Percentiles rank a stretch among this genome's conserved stretches.
Evolutionary conservation across 1,140 invertebrate species (phyloP).

Genomic region (Philotrypesis tridentata): DNA sequence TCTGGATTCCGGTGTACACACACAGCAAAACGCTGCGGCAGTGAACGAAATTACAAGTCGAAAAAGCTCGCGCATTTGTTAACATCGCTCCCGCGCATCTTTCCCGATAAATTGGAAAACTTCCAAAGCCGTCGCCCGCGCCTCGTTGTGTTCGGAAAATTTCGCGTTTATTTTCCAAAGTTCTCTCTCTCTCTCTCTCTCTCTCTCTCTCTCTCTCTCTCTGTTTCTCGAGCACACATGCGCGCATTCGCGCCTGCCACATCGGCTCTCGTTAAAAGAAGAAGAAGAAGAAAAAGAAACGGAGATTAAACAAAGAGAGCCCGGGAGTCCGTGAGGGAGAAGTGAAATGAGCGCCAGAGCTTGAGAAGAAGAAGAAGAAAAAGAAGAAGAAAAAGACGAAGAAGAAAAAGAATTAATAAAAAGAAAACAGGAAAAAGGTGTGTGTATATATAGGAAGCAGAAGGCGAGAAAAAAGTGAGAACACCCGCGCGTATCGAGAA

Average conservation of each 20-base stretch:
- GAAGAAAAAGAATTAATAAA: slow-evolving; percentile 20
- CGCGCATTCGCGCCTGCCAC: neutral
- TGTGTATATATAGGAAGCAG: neutral
- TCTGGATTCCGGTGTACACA: neutral
- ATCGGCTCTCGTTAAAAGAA: slow-evolving; percentile 23
- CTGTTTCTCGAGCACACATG: neutral
- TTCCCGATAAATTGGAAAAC: slow-evolving; percentile 38
- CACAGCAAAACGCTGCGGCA: neutral
- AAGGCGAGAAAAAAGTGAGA: neutral
- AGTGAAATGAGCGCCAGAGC: neutral
- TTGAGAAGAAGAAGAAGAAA: neutral
- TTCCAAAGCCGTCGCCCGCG: neutral
- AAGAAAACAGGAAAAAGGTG: neutral
- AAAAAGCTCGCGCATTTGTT: slow-evolving; percentile 35
- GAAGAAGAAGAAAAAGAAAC: slow-evolving; percentile 19
- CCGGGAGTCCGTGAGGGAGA: neutral
- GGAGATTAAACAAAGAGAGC: slow-evolving; percentile 35
- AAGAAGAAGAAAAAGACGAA: neutral
- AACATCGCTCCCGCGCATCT: neutral
- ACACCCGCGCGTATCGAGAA: neutral
- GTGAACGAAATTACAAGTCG: slow-evolving; percentile 8
- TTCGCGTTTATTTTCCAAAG: slow-evolving; percentile 30
- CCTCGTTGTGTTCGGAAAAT: neutral
- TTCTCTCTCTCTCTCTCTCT: too few relatives aligned
- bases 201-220: too few relatives aligned